Evolutionary conservation across 2,113 vertebrate genomes (phyloP).

Genomic region (Pelodiscus sinensis): DNA sequence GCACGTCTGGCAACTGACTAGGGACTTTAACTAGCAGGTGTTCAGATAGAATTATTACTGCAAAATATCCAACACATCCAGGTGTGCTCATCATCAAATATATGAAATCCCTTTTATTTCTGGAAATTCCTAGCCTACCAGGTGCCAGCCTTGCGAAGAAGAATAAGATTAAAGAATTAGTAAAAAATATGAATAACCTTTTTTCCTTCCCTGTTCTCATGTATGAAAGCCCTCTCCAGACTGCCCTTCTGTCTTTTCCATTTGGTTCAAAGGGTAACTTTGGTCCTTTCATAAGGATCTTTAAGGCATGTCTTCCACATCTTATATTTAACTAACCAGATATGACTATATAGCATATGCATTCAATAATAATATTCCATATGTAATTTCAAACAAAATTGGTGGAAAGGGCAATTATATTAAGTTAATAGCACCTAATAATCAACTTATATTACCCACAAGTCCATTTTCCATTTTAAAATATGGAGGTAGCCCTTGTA

Average conservation of each 20-base stretch:
- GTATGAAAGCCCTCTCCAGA: not conserved
- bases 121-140: constrained; percentile 59
- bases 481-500: not conserved
- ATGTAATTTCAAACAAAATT: not conserved
- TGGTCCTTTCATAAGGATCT: not conserved
- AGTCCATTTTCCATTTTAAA: not conserved
- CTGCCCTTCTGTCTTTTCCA: not conserved
- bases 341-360: fast-evolving
- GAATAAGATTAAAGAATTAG: constrained; percentile 39
- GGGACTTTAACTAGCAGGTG: constrained; percentile 65
- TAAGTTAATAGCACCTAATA: not conserved
- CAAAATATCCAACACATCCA: constrained; percentile 61
- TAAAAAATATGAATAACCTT: not conserved
- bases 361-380: not conserved
- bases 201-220: not conserved
- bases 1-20: constrained; percentile 67
- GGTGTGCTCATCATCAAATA: constrained; percentile 67
- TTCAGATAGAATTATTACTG: constrained; percentile 69
- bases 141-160: constrained; percentile 65
- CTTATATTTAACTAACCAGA: not conserved
- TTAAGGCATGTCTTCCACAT: not conserved
- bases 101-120: constrained; percentile 62
- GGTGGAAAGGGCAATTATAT: not conserved
- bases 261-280: not conserved
- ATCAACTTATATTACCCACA: not conserved